Evolutionary conservation across 2,113 vertebrate genomes (phyloP), one percentile per base, ranked within the genome.

Genomic region (Sprattus sprattus): DNA sequence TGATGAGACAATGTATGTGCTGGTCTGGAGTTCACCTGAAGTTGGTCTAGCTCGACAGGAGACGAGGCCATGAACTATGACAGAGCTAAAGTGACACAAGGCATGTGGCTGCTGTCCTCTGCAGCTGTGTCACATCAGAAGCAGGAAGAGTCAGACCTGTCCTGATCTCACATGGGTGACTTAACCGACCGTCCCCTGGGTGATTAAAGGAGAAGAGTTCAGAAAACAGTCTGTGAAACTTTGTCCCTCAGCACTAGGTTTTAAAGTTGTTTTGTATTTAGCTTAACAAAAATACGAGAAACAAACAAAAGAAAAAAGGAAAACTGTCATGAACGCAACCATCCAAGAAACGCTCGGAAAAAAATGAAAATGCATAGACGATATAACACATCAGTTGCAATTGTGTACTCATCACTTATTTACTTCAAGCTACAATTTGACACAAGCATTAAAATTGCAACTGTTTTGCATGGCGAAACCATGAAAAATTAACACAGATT

Each of bases 361-460:
- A 50, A 82, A 45, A 18, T 20, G 22, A 8, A 84, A 25, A 84
- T 25, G 6, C 57, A 67, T 11, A 18, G 54, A 28, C 75, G 44
- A 84, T 44, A 81, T 45, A 82, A n/a, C 32, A 78, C 60, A 82
- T 54, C 47, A 47, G 81, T 20, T 83, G 81, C 60, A 78, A 50
- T 45, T 71, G 60, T 75, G 32, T 52, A 45, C 50, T 83, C 85
- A 86, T 84, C 11, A 81, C 18, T 82, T 82, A 87, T 78, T 71
- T 25, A 81, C 78, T 18, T 2, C 22, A 71, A 75, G 80, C 86
- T 52, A 7, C 78, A 82, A 45, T 85, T 84, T 85, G 71, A 87
- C 86, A 84, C 54, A 39, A 39, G 52, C 86, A 85, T 85, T 85
- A 82, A 85, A 82, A 85, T 82, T 85, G 83, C 86, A 87, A 80